A percentile compares a stretch with the other conserved stretches of the same genome.
Evolutionary conservation across 2,888 invertebrate species (phyloP).

Genomic region (Lepidochitona cinerea): DNA sequence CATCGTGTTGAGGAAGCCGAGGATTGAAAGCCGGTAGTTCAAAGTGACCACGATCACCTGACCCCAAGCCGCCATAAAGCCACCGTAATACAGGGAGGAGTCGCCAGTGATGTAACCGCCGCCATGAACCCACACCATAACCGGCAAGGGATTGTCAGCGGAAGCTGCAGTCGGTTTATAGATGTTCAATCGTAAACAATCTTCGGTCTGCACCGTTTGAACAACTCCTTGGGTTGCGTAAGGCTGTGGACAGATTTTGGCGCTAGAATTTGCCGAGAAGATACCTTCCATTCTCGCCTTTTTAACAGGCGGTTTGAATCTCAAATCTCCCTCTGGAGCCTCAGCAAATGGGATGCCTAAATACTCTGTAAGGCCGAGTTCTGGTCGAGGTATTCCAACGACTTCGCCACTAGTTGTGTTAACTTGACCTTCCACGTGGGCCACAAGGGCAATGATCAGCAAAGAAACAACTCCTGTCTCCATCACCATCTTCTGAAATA

Average conservation of each 20-base stretch:
- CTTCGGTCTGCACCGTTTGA: neutral
- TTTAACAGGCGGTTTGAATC: constrained; percentile 8
- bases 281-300: neutral
- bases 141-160: neutral
- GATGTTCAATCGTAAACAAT: neutral
- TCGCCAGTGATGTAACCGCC: neutral
- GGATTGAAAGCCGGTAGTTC: neutral
- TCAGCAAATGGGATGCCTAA: constrained; percentile 7
- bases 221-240: neutral
- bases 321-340: neutral
- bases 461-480: neutral
- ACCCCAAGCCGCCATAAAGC: neutral
- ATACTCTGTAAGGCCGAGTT: neutral
- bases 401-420: neutral
- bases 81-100: neutral
- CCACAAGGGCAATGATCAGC: neutral
- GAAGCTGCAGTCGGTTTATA: neutral
- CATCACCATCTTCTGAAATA: too few species aligned
- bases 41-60: neutral
- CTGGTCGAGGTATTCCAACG: neutral
- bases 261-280: neutral
- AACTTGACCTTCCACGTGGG: neutral
- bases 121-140: constrained; percentile 6
- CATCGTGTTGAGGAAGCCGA: neutral
- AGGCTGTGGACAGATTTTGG: neutral